phyloP scores from a whole-genome alignment of 2,888 invertebrate species.

The Tortricodes alternella region DNA sequence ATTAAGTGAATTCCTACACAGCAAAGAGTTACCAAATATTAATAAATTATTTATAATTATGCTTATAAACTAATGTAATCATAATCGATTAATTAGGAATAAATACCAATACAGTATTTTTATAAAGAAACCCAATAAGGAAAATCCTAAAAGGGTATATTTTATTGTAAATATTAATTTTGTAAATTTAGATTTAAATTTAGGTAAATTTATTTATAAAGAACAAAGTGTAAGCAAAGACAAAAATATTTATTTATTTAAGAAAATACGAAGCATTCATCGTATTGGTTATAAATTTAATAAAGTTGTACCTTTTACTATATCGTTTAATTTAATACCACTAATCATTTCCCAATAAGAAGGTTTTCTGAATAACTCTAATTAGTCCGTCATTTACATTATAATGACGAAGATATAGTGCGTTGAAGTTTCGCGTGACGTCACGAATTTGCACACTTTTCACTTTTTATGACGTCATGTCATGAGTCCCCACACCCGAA shows the following conservation, averaged over 20 bases:
- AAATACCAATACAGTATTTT: slow-evolving; percentile 27
- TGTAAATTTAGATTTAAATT: slow-evolving; percentile 3
- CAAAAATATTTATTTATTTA: slow-evolving; percentile 24
- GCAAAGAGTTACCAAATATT: slow-evolving; percentile 30
- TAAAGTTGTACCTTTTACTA: slow-evolving; percentile 20
- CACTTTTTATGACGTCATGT: too few species aligned
- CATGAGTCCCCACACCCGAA: too few species aligned
- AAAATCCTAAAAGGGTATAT: too few species aligned
- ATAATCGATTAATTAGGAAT: slow-evolving; percentile 2
- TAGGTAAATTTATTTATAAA: slow-evolving; percentile 11
- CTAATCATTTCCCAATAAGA: too few species aligned
- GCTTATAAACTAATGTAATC: neutral
- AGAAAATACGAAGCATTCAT: slow-evolving; percentile 16
- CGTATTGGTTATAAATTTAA: slow-evolving; percentile 11
- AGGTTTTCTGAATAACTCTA: neutral
- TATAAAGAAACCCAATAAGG: neutral
- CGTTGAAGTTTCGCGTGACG: too few species aligned
- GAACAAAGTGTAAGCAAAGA: slow-evolving; percentile 21
- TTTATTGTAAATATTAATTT: slow-evolving; percentile 26
- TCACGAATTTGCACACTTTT: too few species aligned
- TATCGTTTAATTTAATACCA: slow-evolving; percentile 9
- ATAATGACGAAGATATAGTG: too few species aligned
- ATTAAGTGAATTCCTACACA: slow-evolving; percentile 3
- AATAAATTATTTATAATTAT: slow-evolving; percentile 6
- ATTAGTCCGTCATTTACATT: too few species aligned